phyloP scores from a whole-genome alignment of 2,797 vertebrate genomes.

The Pantherophis vulpinus region DNA sequence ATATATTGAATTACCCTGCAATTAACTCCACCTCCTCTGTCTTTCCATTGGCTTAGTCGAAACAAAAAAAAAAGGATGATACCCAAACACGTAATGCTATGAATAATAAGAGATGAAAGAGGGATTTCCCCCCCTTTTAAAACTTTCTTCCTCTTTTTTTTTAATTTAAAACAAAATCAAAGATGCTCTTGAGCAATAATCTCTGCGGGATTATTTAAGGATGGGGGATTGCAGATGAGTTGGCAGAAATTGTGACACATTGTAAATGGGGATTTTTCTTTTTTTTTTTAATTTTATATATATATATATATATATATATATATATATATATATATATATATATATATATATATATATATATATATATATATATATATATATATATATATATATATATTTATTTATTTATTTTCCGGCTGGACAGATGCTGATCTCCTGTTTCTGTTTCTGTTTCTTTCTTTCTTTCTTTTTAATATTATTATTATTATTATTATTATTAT shows the following conservation, averaged over 20 bases:
- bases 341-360: too few relatives aligned
- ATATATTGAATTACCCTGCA: neutral
- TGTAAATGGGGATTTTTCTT: neutral
- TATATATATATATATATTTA: too few relatives aligned
- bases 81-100: neutral
- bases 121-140: neutral
- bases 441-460: too few relatives aligned
- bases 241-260: neutral
- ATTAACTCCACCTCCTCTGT: neutral
- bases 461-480: too few relatives aligned
- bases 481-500: too few relatives aligned
- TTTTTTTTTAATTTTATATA: too few relatives aligned
- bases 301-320: too few relatives aligned
- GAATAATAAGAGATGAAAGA: neutral
- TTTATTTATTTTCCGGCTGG: neutral
- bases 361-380: too few relatives aligned
- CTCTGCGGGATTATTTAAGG: neutral
- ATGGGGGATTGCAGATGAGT: neutral
- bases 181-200: neutral
- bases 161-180: neutral
- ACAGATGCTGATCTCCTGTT: neutral
- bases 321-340: too few relatives aligned
- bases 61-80: neutral
- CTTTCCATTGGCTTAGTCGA: constrained; percentile 13
- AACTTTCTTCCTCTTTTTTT: neutral